Evolutionary conservation across 2,888 invertebrate species (phyloP), one percentile per base, ranked within the genome.

Genomic region (Dynastes hyllus): DNA sequence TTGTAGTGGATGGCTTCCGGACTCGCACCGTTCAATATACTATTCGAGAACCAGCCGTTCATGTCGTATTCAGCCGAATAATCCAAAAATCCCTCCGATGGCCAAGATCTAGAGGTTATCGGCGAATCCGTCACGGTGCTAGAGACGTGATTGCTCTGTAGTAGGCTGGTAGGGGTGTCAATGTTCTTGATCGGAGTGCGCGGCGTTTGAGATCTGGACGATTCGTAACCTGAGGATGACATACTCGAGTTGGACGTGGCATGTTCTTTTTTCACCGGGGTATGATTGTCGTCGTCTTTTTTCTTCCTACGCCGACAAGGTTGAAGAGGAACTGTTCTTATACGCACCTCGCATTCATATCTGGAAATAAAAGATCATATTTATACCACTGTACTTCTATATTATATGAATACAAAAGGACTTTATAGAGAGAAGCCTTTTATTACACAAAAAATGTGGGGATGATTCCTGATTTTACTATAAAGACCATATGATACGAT

Each of bases 311-410:
- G 91, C 81, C 95, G 92, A 85, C 96, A 96, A 0, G 97, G 95
- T 84, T 95, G 94, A 9, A 97, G 89, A 0, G 97, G 97, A 9
- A 95, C 95, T 2, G 95, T 94, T 77, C 97, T 92, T 32, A 97
- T 94, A 82, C 97, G 92, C 29, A 97, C 95, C 89, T 96, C 95
- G 90, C 96, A 95, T 65, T 96, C 94, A 88, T 94, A 98, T 89
- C 96, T 96, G 86, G 73, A 90, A 88, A 87, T 67, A 61, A 27
- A 58, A 77, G 67, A 37, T 4, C 9, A 11, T 61, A 61, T 53
- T 8, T 37, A 6, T 37, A 37, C 6, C 37, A 6, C 37, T 5
- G 37, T 22, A 22, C 22, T 22, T 22, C 22, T 22, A 22, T 22
- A 22, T 22, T 22, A 22, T 22, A 22, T 22, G 22, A 22, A 22